Base-by-base conservation (phyloP, 2,113 vertebrate species). In the Collichthys lucidus region DNA sequence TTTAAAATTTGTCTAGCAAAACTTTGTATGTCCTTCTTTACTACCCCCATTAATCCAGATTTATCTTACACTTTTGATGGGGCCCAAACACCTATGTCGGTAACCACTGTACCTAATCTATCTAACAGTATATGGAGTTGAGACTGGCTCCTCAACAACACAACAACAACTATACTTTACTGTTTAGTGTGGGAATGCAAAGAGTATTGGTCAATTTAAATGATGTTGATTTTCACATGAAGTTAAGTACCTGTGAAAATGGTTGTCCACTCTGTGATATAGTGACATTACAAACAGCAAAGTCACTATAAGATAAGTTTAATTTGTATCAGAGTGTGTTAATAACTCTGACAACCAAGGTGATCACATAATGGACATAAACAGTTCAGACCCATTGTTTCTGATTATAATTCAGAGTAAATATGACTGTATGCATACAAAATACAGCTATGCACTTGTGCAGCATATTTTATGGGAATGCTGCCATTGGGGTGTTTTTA, bases 341-440 rank as follows among this genome's bases (percentile, higher is more conserved):
- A 9, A 26, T 7, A 74, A 52, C 29, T 52, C 5, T 42, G n/a
- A 26, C 8, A 50, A 40, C 15, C 55, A 50, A 68, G 64, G 42
- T 60, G 52, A 49, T 42, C 15, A 61, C 31, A 69, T 1, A 50
- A 14, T 40, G 55, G 56, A 60, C 53, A 70, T 50, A 4, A 69
- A 62, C 6, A 9, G 3, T 68, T 53, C 8, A 69, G 20, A 15
- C 24, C 35, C 59, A 67, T 26, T 62, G 53, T 15, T n/a, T 65
- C 22, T n/a, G 20, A 44, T 72, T 82, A 50, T 53, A 59, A 46
- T 17, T 46, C 3, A 24, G 78, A 57, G 10, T 31, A 52, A 47
- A 57, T n/a, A 15, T 42, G 20, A 62, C 42, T 59, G 19, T 11
- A 42, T 67, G 29, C 29, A 71, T 56, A 16, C 6, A 55, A 52